Evolutionary conservation across 2,888 invertebrate species (phyloP).

Genomic region (Cephus nigrinus): DNA sequence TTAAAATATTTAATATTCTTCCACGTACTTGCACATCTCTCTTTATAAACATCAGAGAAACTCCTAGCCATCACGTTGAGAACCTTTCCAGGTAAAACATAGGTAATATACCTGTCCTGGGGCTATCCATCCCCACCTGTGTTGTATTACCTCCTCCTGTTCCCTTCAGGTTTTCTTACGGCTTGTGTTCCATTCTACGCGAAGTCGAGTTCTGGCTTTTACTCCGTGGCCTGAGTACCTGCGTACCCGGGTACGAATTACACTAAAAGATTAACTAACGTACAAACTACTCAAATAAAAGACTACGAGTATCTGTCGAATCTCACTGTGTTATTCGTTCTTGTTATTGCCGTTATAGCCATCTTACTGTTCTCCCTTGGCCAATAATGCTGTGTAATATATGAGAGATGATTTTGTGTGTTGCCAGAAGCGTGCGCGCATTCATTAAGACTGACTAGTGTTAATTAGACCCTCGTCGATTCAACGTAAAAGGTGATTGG

Average conservation of each 20-base stretch:
- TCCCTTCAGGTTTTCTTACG: conserved; percentile 20
- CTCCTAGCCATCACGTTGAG: conserved; percentile 29
- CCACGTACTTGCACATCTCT: background rate
- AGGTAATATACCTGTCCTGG: conserved; percentile 49
- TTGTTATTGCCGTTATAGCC: background rate
- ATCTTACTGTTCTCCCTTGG: background rate
- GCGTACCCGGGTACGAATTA: background rate
- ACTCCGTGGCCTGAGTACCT: background rate
- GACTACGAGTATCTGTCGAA: background rate
- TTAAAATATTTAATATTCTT: too few relatives aligned
- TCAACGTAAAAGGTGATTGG: background rate
- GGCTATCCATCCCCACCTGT: conserved; percentile 38
- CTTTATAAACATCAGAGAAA: background rate
- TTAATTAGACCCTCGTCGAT: background rate
- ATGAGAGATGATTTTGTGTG: background rate
- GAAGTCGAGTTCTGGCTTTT: background rate
- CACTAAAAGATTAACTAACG: background rate
- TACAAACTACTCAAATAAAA: background rate
- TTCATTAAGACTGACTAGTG: background rate
- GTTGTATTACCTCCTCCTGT: conserved; percentile 9
- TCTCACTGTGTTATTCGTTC: background rate
- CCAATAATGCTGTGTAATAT: background rate
- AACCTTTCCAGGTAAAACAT: conserved; percentile 47
- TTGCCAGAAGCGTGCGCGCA: background rate
- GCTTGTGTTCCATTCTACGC: conserved; percentile 11